Base-by-base conservation (phyloP, 2,888 invertebrate genomes). In the Leistus spinibarbis region DNA sequence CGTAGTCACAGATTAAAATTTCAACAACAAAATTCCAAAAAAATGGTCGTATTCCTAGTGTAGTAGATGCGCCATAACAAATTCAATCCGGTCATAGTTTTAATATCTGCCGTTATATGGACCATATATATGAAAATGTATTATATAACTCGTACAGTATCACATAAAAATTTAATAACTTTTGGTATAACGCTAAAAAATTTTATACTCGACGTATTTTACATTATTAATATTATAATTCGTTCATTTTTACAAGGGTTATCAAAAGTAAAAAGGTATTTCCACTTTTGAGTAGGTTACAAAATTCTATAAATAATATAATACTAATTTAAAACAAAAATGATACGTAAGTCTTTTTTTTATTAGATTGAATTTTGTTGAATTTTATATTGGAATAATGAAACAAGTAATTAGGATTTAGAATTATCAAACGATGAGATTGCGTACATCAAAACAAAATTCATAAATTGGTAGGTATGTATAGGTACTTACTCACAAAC, bases 81-180 rank as follows among this genome's bases (percentile, higher is more conserved):
- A 54, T 65, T 53, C 10, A 54, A 17, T 54, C 24, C 24, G 24
- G n/a, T 62, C 62, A 10, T 20, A 20, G 24, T 62, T 20, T 62
- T 62, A 40, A 24, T 62, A 2, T 19, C 13, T 62, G 62, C 2
- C 23, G 23, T 62, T 20, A 20, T 10, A 22, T 22, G 62, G n/a
- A 20, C 13, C 22, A 62, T 62, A n/a, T 3, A 62, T 62, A 19
- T 7, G 22, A 20, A n/a, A 62, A 62, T 62, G 19, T 57, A 22
- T 62, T 24, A 64, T 64, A 64, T 27, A 17, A 24, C 16, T 63
- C 3, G 2, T 23, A 24, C 27, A 23, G 40, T 9, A 17, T 64
- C 27, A 19, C 23, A n/a, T 22, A 24, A 64, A 64, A 22, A 64
- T 64, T 64, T 64, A 64, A 63, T 22, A 63, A 20, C 62, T 64